These are phyloP conservation scores for Cristatella mucedo DNA, from an alignment of 2,888 invertebrate species.

Conservation along the genomic window DNA sequence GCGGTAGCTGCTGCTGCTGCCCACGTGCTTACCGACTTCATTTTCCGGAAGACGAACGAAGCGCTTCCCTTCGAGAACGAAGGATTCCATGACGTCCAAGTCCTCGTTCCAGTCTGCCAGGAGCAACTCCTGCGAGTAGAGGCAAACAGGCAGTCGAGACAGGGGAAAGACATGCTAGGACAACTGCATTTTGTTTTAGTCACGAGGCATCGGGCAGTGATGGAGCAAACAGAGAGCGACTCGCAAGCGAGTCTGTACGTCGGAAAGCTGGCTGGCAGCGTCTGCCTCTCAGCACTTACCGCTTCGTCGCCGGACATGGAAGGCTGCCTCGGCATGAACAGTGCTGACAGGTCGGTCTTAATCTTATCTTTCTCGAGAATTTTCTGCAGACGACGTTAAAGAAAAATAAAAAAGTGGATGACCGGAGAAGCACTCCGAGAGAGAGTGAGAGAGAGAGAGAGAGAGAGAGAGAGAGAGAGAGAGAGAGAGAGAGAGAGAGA, in stretches of 20 bases:
- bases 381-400: too few species aligned
- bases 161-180: background rate
- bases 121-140: constrained; percentile 47
- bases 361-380: constrained; percentile 45
- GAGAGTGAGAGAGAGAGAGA: too few species aligned
- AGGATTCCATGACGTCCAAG: constrained; percentile 88
- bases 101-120: constrained; percentile 97
- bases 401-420: too few species aligned
- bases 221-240: background rate
- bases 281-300: constrained; percentile 20
- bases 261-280: background rate
- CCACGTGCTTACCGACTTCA: constrained; percentile 74
- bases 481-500: too few species aligned
- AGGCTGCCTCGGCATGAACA: constrained; percentile 86
- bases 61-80: constrained; percentile 87
- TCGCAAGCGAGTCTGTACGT: background rate
- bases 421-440: too few species aligned
- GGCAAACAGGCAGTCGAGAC: too few species aligned
- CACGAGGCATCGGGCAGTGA: background rate
- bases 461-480: too few species aligned
- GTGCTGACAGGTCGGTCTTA: constrained; percentile 72
- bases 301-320: constrained; percentile 69
- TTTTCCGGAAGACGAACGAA: constrained; percentile 90
- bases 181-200: background rate
- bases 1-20: too few species aligned